Evolutionary conservation across 2,797 vertebrate species (phyloP).

Genomic region (Ibycter americanus): DNA sequence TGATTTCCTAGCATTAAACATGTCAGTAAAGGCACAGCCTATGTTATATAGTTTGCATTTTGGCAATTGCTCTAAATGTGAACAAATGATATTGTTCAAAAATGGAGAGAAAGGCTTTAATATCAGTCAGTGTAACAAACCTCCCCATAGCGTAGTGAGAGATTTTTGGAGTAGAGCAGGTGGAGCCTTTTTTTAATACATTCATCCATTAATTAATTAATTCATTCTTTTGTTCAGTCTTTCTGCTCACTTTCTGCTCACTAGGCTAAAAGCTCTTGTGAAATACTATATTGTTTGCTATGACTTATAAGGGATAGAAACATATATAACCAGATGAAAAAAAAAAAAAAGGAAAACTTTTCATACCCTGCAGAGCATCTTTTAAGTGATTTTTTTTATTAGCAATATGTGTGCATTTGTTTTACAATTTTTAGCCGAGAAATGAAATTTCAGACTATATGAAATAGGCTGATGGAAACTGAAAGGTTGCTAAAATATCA

Average conservation of each 20-base stretch:
- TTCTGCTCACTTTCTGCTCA: conserved; percentile 58
- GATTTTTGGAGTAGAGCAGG: conserved; percentile 55
- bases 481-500: not conserved
- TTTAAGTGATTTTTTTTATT: not conserved
- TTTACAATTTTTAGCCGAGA: not conserved
- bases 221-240: conserved; percentile 64
- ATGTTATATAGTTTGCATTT: not conserved
- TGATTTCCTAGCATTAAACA: not conserved
- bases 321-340: not conserved
- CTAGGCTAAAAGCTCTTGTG: conserved; percentile 32
- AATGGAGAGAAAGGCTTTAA: not conserved
- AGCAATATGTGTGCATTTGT: not conserved
- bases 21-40: not conserved
- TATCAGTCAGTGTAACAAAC: not conserved
- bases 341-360: not conserved
- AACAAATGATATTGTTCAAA: not conserved
- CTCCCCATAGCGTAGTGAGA: conserved; percentile 16
- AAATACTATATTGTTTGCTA: not conserved
- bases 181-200: conserved; percentile 50
- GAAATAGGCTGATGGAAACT: not conserved
- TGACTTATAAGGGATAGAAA: not conserved
- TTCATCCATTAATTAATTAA: conserved; percentile 58
- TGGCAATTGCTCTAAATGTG: not conserved
- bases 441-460: not conserved
- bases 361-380: not conserved